Percentiles rank a stretch among this genome's conserved stretches.
phyloP scores from a whole-genome alignment of 2,888 invertebrate species.

The Syritta pipiens region DNA sequence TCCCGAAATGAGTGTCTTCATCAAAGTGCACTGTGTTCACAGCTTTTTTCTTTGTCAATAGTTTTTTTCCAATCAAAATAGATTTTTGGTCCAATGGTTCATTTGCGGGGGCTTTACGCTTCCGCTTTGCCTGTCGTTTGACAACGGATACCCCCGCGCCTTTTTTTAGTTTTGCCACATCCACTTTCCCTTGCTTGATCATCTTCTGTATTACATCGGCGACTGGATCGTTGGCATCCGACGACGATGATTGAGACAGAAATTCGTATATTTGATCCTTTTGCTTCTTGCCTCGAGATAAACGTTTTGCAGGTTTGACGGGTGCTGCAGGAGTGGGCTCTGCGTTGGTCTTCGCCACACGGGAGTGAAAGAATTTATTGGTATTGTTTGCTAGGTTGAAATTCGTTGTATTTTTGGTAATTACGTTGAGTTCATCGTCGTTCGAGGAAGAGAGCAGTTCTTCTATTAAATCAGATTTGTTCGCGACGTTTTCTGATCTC shows the following conservation, averaged over 20 bases:
- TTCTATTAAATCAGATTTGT: conserved; percentile 62
- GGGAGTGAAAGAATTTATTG: conserved; percentile 38
- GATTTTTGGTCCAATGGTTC: conserved; percentile 10
- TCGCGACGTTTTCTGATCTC: conserved; percentile 37
- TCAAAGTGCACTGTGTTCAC: conserved; percentile 13
- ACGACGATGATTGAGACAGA: conserved; percentile 73
- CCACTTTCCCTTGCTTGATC: conserved; percentile 81
- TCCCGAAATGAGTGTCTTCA: conserved; percentile 5
- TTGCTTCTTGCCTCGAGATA: neutral
- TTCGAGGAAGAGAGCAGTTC: conserved; percentile 37
- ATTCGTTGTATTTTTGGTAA: neutral
- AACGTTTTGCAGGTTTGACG: too few species aligned
- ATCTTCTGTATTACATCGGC: conserved; percentile 75
- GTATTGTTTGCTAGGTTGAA: neutral
- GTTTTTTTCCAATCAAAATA: neutral
- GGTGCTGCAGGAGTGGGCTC: neutral
- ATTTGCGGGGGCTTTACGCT: conserved; percentile 1
- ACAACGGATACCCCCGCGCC: conserved; percentile 72
- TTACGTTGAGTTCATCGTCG: neutral
- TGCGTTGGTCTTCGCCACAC: too few species aligned
- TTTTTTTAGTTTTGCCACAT: conserved; percentile 81
- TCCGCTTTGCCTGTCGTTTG: too few species aligned
- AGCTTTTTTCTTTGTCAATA: neutral
- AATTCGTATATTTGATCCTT: conserved; percentile 74
- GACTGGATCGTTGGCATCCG: conserved; percentile 72